phyloP scores from a whole-genome alignment of 2,113 vertebrate species.

The Catharus minimus region DNA sequence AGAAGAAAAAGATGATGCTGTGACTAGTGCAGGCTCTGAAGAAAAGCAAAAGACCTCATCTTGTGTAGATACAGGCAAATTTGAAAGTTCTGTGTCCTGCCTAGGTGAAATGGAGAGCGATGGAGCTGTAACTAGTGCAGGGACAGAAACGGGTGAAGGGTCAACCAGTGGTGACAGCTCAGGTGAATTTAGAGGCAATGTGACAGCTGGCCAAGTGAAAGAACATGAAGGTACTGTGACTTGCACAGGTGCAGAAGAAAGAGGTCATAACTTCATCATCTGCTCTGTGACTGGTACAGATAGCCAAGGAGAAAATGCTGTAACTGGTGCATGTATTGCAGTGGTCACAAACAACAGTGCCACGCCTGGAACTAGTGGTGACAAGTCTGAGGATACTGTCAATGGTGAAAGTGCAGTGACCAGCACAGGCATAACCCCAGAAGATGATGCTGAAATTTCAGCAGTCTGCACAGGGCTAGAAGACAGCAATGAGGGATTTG shows the following conservation, averaged over 20 bases:
- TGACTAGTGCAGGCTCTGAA: constrained; percentile 80
- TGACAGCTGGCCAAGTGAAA: constrained; percentile 38
- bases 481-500: constrained; percentile 66
- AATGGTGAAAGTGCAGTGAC: constrained; percentile 78
- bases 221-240: constrained; percentile 74
- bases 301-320: constrained; percentile 46
- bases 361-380: not conserved
- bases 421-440: constrained; percentile 80
- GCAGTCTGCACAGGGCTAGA: constrained; percentile 69
- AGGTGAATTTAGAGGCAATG: constrained; percentile 33
- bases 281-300: constrained; percentile 63
- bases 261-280: constrained; percentile 6
- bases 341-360: not conserved
- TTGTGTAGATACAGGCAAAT: constrained; percentile 6
- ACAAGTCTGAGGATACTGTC: constrained; percentile 61
- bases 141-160: constrained; percentile 70
- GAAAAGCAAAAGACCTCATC: constrained; percentile 60
- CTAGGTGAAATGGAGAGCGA: constrained; percentile 72
- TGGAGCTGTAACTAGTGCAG: constrained; percentile 80
- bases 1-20: constrained; percentile 82
- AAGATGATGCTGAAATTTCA: constrained; percentile 72
- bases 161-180: constrained; percentile 32
- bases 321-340: constrained; percentile 30
- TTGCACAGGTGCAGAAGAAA: constrained; percentile 68
- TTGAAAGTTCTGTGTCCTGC: constrained; percentile 38